Conservation (phyloP, 2,797 vertebrate genomes). For the Pelobates cultripes region DNA sequence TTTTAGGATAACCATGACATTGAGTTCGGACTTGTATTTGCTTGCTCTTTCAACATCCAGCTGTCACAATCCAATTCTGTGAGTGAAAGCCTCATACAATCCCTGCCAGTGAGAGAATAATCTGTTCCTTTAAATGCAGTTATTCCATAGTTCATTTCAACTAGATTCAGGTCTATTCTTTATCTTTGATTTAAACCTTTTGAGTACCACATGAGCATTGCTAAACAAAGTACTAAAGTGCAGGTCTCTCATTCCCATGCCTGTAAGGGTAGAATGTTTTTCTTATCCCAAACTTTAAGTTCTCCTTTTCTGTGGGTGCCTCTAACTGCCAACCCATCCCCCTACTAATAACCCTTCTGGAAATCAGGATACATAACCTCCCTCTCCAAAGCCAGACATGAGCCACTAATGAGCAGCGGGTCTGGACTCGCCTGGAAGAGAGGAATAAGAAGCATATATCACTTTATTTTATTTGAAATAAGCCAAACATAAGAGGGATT, state of each 20-base stretch:
- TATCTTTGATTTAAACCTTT: not conserved
- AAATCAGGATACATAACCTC: constrained; percentile 55
- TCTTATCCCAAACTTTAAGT: constrained; percentile 12
- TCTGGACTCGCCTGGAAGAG: constrained; percentile 53
- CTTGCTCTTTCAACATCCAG: too few relatives aligned
- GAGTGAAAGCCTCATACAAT: too few relatives aligned
- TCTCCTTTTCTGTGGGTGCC: constrained; percentile 47
- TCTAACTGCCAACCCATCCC: constrained; percentile 39
- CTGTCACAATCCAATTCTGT: too few relatives aligned
- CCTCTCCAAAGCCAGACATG: constrained; percentile 52
- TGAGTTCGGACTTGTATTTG: too few relatives aligned
- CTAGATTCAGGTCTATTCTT: not conserved
- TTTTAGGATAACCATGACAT: too few relatives aligned
- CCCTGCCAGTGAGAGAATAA: too few relatives aligned
- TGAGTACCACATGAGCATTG: not conserved
- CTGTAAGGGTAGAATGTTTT: constrained; percentile 22
- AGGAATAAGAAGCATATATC: constrained; percentile 59
- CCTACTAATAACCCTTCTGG: constrained; percentile 50
- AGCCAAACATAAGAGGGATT: constrained; percentile 61
- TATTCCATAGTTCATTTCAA: too few relatives aligned
- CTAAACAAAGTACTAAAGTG: not conserved
- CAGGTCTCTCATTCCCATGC: not conserved
- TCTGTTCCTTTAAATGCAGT: too few relatives aligned
- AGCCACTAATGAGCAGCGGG: constrained; percentile 56
- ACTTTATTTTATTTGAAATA: constrained; percentile 62